Evolutionary conservation across 2,113 vertebrate species (phyloP), one percentile per base, ranked within the genome.

Genomic region (Notechis scutatus): DNA sequence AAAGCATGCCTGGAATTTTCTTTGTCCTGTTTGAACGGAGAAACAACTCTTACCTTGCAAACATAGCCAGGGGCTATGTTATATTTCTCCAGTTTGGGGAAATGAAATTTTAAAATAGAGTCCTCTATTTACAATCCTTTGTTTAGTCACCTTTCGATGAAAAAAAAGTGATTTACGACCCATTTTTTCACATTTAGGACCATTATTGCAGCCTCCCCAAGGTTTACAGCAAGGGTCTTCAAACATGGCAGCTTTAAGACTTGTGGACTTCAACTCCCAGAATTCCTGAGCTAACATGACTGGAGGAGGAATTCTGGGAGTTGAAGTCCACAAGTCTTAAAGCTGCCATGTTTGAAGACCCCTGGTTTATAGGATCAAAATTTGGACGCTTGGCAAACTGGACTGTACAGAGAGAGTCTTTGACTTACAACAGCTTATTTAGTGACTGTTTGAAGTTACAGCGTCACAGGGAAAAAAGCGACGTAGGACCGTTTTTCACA

Each of bases 131-230:
- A 15, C 29, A 18, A 34, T n/a, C 4, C 0, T 6, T 34, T 12
- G 0, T 64, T 69, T 34, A 69, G 4, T n/a, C 26, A n/a, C 61
- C 4, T 0, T 69, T 69, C 29, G 2, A 15, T 69, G 29, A 34
- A 69, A 69, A 8, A 69, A 69, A 61, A 61, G 9, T 69, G 64
- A 69, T n/a, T n/a, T 34, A 69, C 1, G 0, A 6, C 11, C 64
- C 50, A 52, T 52, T 52, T 6, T 57, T 23, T 57, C 61, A 12
- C 1, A 29, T 12, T 64, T 29, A 64, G 47, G 7, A 8, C 1
- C 1, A 5, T 0, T 0, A 4, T 2, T n/a, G 26, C 26, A n/a
- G 26, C 61, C 29, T n/a, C 61, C 10, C 11, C 11, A 1, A 8
- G 47, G 47, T 50, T 50, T 50, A 50, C 8, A 50, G 47, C 47